These are phyloP conservation scores for Sparus aurata DNA, from an alignment of 2,797 vertebrate genomes.

Conservation along the genomic window DNA sequence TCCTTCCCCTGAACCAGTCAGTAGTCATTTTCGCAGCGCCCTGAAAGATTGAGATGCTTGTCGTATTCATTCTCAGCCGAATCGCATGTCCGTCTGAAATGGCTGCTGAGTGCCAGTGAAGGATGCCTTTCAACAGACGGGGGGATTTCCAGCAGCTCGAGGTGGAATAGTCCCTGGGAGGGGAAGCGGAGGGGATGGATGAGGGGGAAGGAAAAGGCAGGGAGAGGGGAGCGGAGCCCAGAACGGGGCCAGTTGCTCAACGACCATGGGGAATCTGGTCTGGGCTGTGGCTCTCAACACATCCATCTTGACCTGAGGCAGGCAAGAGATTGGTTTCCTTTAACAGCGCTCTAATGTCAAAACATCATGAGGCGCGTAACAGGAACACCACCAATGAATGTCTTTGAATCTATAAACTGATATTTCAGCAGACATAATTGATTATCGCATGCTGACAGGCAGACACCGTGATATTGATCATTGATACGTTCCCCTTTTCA, in stretches of 20 bases:
- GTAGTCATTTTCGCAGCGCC: conserved; percentile 63
- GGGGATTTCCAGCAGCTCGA: conserved; percentile 78
- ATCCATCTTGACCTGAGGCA: conserved; percentile 73
- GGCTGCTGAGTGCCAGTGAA: conserved; percentile 74
- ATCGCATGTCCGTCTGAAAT: conserved; percentile 73
- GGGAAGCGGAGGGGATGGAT: conserved; percentile 52
- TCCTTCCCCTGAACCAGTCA: conserved; percentile 71
- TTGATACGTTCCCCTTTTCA: conserved; percentile 58
- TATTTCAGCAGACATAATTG: conserved; percentile 67
- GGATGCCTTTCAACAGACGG: conserved; percentile 77
- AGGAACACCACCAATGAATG: conserved; percentile 58
- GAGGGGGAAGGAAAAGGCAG: conserved; percentile 61
- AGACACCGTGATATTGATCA: conserved; percentile 61
- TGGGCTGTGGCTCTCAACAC: conserved; percentile 72
- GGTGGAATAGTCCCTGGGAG: conserved; percentile 72
- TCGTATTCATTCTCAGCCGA: conserved; percentile 66
- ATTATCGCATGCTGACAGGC: conserved; percentile 70
- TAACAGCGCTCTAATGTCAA: conserved; percentile 64
- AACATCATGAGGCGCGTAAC: conserved; percentile 67
- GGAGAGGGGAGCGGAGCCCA: conserved; percentile 50
- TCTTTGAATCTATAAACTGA: conserved; percentile 67
- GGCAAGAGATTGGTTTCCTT: conserved; percentile 69
- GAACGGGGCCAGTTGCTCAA: conserved; percentile 62
- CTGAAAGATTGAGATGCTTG: conserved; percentile 76
- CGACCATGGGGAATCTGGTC: conserved; percentile 70